Evolutionary conservation across 2,888 invertebrate species (phyloP).

Genomic region (Dicranocentrus wangi): DNA sequence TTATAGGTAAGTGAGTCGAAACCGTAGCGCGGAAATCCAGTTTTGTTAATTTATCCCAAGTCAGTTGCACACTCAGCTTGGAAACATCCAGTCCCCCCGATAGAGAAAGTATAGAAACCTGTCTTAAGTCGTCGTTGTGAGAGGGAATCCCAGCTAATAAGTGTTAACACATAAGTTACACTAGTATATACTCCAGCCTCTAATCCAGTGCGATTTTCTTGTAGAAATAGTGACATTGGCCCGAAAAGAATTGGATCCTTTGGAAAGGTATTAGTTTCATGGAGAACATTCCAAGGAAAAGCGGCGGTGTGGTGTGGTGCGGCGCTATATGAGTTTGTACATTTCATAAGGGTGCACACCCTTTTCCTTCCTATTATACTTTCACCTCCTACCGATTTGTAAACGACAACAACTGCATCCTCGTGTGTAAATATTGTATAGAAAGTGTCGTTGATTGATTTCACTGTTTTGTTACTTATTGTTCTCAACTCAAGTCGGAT

Average conservation of each 20-base stretch:
- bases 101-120: too few relatives aligned
- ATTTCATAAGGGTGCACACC: background rate
- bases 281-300: background rate
- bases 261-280: background rate
- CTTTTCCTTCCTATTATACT: constrained; percentile 3
- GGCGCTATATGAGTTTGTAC: background rate
- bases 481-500: constrained; percentile 50
- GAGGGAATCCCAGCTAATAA: constrained; percentile 13
- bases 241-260: constrained; percentile 25
- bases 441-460: constrained; percentile 62
- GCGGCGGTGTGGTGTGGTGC: background rate
- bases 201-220: background rate
- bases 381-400: constrained; percentile 48
- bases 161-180: constrained; percentile 32
- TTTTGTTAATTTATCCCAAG: constrained; percentile 70
- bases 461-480: constrained; percentile 51
- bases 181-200: background rate
- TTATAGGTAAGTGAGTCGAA: too few relatives aligned
- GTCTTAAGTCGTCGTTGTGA: too few relatives aligned
- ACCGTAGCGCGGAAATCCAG: constrained; percentile 20
- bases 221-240: constrained; percentile 37
- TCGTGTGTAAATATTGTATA: constrained; percentile 56
- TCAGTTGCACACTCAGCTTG: constrained; percentile 67
- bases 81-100: background rate
- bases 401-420: constrained; percentile 60